Percentiles rank a stretch among this genome's conserved stretches.
phyloP scores from a whole-genome alignment of 2,797 vertebrate species.

The Cynopterus sphinx region DNA sequence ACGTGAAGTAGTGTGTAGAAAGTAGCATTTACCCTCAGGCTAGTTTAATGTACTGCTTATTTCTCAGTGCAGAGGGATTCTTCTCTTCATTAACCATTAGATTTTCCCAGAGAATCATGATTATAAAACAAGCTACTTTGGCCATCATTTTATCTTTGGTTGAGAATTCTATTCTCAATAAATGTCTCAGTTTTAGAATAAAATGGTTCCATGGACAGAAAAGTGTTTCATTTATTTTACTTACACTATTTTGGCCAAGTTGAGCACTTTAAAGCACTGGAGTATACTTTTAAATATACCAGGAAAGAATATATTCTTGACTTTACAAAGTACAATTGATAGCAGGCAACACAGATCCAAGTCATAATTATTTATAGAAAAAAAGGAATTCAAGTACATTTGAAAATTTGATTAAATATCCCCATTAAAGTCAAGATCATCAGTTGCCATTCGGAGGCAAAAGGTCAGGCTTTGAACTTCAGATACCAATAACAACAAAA shows the following conservation, averaged over 20 bases:
- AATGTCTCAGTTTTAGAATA: background rate
- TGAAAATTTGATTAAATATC: background rate
- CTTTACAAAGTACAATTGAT: background rate
- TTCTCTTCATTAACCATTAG: background rate
- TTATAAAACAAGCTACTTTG: background rate
- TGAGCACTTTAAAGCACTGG: background rate
- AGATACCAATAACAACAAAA: background rate
- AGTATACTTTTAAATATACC: background rate
- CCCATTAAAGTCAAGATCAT: background rate
- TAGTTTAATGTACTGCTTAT: background rate
- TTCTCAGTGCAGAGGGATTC: background rate
- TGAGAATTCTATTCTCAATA: background rate
- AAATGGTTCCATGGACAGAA: background rate
- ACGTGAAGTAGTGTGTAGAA: background rate
- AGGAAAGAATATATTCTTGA: background rate
- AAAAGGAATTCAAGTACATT: background rate
- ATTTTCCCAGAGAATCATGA: background rate
- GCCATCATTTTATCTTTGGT: background rate
- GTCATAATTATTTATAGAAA: background rate
- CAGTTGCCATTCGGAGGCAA: rapidly evolving
- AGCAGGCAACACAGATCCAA: background rate
- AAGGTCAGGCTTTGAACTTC: background rate
- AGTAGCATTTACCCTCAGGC: background rate
- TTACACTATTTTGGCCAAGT: background rate
- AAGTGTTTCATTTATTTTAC: slow-evolving; percentile 15